These are phyloP conservation scores for Caenorhabditis sp. DNA, from an alignment of 2,888 invertebrate genomes.

Conservation along the genomic window DNA sequence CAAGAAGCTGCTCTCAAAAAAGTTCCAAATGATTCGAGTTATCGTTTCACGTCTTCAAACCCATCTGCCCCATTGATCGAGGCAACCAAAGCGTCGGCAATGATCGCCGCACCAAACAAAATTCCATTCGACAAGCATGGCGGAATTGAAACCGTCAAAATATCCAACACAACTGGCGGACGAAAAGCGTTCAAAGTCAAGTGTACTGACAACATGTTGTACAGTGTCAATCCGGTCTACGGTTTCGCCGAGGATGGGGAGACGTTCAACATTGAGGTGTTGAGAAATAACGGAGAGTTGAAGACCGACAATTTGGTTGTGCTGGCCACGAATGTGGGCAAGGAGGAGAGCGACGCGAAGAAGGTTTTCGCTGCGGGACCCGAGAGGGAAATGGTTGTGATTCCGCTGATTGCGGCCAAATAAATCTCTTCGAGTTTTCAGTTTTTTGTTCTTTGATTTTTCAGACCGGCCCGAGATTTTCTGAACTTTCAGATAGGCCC, in stretches of 20 bases:
- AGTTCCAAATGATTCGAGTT: slow-evolving; percentile 28
- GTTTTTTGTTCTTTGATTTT: no score
- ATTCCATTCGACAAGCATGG: slow-evolving; percentile 33
- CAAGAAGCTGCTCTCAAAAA: slow-evolving; percentile 9
- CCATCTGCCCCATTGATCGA: background rate
- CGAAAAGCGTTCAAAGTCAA: slow-evolving; percentile 44
- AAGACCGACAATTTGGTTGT: slow-evolving; percentile 38
- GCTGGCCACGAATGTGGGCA: slow-evolving; percentile 19
- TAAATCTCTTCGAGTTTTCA: background rate
- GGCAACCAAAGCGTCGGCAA: background rate
- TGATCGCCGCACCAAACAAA: slow-evolving; percentile 18
- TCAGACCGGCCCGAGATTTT: no score
- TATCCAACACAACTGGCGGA: slow-evolving; percentile 24
- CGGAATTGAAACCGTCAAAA: slow-evolving; percentile 24
- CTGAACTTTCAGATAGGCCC: no score
- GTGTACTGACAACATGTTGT: slow-evolving; percentile 37
- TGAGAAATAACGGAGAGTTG: slow-evolving; percentile 27
- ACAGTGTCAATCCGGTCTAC: slow-evolving; percentile 34
- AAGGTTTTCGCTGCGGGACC: slow-evolving; percentile 21
- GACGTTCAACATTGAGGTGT: slow-evolving; percentile 23
- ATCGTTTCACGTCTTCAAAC: slow-evolving; percentile 13
- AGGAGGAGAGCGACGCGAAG: slow-evolving; percentile 14
- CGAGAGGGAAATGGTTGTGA: slow-evolving; percentile 21
- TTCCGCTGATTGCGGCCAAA: slow-evolving; percentile 20
- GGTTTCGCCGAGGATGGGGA: slow-evolving; percentile 30